phyloP scores from a whole-genome alignment of 2,797 vertebrate species.

The Buceros bicornis region DNA sequence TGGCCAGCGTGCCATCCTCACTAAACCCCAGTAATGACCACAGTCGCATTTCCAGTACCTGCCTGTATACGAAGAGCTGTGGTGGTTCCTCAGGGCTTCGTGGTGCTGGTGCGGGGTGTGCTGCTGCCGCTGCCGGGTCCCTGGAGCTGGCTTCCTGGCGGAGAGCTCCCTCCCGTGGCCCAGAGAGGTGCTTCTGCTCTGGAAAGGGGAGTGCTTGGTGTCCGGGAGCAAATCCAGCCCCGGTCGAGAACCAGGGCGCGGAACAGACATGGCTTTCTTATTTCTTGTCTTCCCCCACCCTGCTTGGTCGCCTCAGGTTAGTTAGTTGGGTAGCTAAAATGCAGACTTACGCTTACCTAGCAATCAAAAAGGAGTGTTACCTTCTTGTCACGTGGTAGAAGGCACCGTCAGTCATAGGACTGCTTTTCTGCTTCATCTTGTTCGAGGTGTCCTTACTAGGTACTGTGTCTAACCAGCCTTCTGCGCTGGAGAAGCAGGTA shows the following conservation, averaged over 20 bases:
- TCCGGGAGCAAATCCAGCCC: rapidly evolving
- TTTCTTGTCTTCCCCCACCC: background rate
- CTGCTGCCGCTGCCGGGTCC: background rate
- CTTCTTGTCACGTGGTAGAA: background rate
- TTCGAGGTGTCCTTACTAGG: background rate
- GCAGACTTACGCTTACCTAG: background rate
- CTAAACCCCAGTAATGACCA: background rate
- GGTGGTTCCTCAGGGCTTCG: background rate
- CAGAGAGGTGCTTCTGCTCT: background rate
- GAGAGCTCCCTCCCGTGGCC: slow-evolving; percentile 39
- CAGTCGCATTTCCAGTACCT: background rate
- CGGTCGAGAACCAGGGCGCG: background rate
- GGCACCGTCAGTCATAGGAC: background rate
- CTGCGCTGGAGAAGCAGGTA: background rate
- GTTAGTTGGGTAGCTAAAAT: background rate
- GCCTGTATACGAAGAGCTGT: background rate
- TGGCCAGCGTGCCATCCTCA: background rate
- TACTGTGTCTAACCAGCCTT: background rate
- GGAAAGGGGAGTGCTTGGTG: rapidly evolving
- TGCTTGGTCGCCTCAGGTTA: background rate
- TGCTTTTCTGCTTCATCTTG: background rate
- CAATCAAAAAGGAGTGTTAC: background rate
- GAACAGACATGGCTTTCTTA: background rate
- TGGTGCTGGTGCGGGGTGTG: background rate
- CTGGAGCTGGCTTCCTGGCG: background rate